Percentiles rank a stretch among this genome's conserved stretches.
These are phyloP conservation scores for Peribatodes rhomboidaria DNA, from an alignment of 2,888 invertebrate genomes.

Conservation along the genomic window DNA sequence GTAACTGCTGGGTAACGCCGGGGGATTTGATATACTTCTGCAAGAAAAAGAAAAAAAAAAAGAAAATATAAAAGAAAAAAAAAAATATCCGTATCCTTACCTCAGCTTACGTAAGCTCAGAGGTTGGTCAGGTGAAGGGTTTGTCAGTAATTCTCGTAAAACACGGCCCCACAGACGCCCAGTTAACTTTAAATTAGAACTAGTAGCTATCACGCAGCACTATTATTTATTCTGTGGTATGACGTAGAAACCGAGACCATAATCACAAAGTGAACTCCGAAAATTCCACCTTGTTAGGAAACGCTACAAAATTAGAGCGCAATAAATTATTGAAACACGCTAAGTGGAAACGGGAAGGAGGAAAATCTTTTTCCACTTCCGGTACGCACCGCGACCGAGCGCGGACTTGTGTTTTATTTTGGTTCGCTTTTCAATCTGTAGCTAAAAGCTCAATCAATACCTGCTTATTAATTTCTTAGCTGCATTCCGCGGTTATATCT, in stretches of 20 bases:
- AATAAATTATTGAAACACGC: slow-evolving; percentile 21
- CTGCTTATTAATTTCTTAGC: no score
- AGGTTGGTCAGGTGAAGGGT: no score
- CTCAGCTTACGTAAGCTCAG: no score
- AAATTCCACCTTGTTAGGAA: slow-evolving; percentile 1
- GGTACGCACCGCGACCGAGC: background rate
- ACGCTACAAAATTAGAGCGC: slow-evolving; percentile 16
- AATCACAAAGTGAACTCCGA: background rate
- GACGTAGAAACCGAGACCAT: background rate
- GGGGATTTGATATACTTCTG: slow-evolving; percentile 50
- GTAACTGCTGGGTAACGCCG: slow-evolving; percentile 47
- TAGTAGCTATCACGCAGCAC: background rate
- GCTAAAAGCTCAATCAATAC: no score
- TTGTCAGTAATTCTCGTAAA: no score
- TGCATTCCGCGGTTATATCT: no score
- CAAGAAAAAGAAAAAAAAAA: background rate
- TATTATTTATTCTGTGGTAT: no score
- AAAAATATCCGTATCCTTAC: no score
- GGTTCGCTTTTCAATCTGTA: background rate
- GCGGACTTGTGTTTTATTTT: slow-evolving; percentile 4
- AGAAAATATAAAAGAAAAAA: background rate
- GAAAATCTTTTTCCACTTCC: slow-evolving; percentile 17
- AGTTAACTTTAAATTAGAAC: no score
- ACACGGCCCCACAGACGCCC: no score
- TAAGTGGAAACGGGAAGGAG: slow-evolving; percentile 22